Evolutionary conservation across 2,113 vertebrate species (phyloP), one percentile per base, ranked within the genome.

Genomic region (Cnemophilus loriae): DNA sequence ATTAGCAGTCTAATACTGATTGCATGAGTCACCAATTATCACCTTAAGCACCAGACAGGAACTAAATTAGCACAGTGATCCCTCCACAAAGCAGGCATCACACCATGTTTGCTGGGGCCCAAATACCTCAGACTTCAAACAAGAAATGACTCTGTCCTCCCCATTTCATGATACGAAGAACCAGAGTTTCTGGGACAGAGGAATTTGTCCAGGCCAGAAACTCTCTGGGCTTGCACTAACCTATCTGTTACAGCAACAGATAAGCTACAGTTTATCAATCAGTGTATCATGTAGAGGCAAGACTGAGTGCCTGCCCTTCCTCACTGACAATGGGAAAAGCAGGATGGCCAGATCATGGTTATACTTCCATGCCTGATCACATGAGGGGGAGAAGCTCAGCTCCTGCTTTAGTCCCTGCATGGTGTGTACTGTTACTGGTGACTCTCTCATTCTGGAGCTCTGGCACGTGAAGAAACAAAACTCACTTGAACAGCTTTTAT

Each of bases 341-440:
- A 64, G 78, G 37, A 52, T 28, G 49, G 44, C 32, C 49, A 64
- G 19, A 33, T 22, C 39, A 56, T 28, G 42, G 14, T 71, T 35
- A 1, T n/a, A 78, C 37, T 84, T 92, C 65, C 42, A 28, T 17
- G 10, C 49, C 42, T 5, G 3, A 53, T 39, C 32, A 32, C 50
- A 27, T 0, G 2, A 64, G 3, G 55, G 20, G 74, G 24, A 71
- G 53, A 50, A 69, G 12, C 73, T 53, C 28, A 78, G 39, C 41
- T 77, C 13, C 67, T 46, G 55, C 37, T 77, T 61, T 20, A 39
- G 41, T 41, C 55, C 18, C n/a, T 39, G 49, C 60, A 63, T 1
- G 35, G 33, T 46, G 53, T 14, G 21, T 16, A 26, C 19, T 35
- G 41, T 26, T 77, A 69, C 37, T 0, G 0, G 27, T 0, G 0